Conservation (phyloP, 2,113 vertebrate species). For the Gadus macrocephalus region DNA sequence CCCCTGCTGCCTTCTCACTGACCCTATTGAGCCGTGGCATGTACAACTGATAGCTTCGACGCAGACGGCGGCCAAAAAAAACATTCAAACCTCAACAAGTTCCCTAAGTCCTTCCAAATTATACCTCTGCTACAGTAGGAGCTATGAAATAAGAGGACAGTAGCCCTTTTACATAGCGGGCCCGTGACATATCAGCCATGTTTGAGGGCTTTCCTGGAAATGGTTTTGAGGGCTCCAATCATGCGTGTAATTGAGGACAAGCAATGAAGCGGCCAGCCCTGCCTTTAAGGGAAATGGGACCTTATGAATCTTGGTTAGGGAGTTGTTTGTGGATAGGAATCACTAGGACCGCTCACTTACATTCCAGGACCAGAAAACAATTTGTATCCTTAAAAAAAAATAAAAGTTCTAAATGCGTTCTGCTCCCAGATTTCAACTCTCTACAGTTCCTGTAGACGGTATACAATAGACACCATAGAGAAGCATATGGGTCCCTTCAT, state of each 20-base stretch:
- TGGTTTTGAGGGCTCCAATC: constrained; percentile 41
- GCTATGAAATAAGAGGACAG: constrained; percentile 16
- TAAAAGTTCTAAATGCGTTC: no score
- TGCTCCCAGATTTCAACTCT: no score
- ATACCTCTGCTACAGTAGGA: constrained; percentile 42
- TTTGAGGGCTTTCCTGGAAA: constrained; percentile 46
- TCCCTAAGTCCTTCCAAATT: constrained; percentile 33
- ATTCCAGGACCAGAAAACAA: constrained; percentile 28
- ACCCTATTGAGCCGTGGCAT: not conserved
- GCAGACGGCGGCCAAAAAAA: constrained; percentile 12
- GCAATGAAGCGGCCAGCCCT: constrained; percentile 37
- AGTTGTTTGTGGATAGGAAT: constrained; percentile 35
- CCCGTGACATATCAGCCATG: constrained; percentile 36
- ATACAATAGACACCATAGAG: not conserved
- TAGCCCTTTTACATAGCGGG: constrained; percentile 24
- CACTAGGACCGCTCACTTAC: constrained; percentile 24
- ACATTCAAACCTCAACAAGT: constrained; percentile 8
- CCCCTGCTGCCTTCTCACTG: constrained; percentile 22
- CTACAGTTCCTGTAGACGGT: not conserved
- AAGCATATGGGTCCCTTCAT: not conserved
- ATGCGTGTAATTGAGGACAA: constrained; percentile 51
- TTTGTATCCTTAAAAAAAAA: no score
- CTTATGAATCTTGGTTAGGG: constrained; percentile 47
- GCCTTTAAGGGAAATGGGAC: constrained; percentile 35
- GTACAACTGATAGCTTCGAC: constrained; percentile 23